Conservation (phyloP, 2,113 vertebrate genomes). For the Cisticola juncidis region DNA sequence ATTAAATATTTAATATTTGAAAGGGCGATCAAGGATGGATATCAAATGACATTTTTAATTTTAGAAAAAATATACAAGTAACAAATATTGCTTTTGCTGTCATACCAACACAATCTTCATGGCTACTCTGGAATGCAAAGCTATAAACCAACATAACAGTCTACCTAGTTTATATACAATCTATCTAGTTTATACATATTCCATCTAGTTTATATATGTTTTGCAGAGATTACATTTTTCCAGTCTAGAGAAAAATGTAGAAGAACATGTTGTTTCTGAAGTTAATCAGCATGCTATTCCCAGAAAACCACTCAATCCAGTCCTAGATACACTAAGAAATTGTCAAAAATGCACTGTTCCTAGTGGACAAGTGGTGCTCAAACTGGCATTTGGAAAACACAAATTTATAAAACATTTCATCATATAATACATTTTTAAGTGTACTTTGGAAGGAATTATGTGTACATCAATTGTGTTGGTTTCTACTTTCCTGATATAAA, state of each 20-base stretch:
- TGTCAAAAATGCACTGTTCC: background rate
- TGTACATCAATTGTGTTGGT: background rate
- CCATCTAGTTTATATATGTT: background rate
- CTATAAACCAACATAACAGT: background rate
- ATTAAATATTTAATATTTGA: background rate
- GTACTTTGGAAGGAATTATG: background rate
- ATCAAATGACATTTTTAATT: background rate
- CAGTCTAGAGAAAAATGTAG: background rate
- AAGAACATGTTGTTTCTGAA: background rate
- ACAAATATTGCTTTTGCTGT: background rate
- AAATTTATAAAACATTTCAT: background rate
- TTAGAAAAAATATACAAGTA: background rate
- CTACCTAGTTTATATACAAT: background rate
- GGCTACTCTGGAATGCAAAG: background rate
- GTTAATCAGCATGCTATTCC: background rate
- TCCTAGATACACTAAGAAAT: background rate
- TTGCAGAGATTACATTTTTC: background rate
- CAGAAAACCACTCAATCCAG: background rate
- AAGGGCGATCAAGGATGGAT: background rate
- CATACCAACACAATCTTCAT: background rate
- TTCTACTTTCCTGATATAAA: background rate
- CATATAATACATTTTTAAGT: background rate
- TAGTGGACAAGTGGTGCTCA: background rate
- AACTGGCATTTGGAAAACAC: background rate
- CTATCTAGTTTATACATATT: background rate